Conservation (phyloP, 2,113 vertebrate species). For the Cyrtonyx montezumae region DNA sequence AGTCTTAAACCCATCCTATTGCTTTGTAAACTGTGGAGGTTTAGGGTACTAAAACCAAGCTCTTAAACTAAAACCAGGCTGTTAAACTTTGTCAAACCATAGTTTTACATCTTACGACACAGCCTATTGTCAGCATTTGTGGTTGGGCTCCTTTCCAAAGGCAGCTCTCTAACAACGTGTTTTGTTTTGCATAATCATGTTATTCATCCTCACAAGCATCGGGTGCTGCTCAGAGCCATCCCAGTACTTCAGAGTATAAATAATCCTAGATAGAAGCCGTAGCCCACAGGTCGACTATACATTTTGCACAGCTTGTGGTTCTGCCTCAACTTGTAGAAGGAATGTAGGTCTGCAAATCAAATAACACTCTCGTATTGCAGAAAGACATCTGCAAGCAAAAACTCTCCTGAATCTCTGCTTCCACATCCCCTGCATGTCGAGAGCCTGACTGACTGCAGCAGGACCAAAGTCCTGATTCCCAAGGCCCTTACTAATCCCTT, state of each 20-base stretch:
- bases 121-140: not conserved
- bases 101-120: not conserved
- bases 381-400: not conserved
- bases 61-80: not conserved
- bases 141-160: not conserved
- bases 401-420: not conserved
- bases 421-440: not conserved
- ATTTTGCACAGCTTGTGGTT: not conserved
- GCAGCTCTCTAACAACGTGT: not conserved
- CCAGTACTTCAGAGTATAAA: not conserved
- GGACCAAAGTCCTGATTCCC: not conserved
- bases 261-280: not conserved
- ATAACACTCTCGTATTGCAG: fast-evolving
- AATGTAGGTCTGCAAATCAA: not conserved
- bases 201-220: not conserved
- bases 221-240: not conserved
- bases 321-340: not conserved
- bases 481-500: not conserved
- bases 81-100: fast-evolving
- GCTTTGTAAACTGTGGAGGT: not conserved
- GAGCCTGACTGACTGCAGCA: not conserved
- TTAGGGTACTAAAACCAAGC: not conserved
- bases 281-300: not conserved
- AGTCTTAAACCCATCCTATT: not conserved
- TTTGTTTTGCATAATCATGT: not conserved